Evolutionary conservation across 2,888 invertebrate species (phyloP), one percentile per base, ranked within the genome.

Genomic region (Monochamus alternatus): DNA sequence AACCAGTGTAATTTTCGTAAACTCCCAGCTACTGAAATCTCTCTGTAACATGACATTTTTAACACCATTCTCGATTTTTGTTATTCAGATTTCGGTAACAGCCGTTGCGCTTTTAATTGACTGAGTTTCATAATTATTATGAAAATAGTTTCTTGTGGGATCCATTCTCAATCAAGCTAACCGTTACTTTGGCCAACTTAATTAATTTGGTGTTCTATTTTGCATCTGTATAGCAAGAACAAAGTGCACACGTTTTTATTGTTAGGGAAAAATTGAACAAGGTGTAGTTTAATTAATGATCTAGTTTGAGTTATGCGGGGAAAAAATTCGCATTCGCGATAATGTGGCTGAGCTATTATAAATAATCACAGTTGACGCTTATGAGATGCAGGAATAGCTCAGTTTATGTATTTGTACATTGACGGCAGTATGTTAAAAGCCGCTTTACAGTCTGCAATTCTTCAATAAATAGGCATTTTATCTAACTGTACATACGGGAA

Each of bases 111-210:
- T 47, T 47, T 47, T 47, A 47, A 12, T 47, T 47, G 47, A 47
- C 47, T 12, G 10, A 12, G 51, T 65, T 65, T 65, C 64, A 65
- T 65, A 65, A 65, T 47, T 44, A 51, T 65, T 44, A 30, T 51
- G 51, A 51, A 30, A 51, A 51, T 65, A 65, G 22, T 47, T 51
- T 65, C 47, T 5, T 65, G 22, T 47, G 64, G 51, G 51, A 65
- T 65, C 43, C 47, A 14, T 47, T 12, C 47, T 44, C 30, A 44
- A 51, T 44, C 47, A 51, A 65, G 44, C 47, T 65, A 65, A 65
- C 64, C 30, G 51, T 12, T 65, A 51, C 9, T 47, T 22, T 65
- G 30, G 0, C 44, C 47, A 22, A 43, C 43, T 44, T 64, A 47
- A 65, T 65, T 65, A 65, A 65, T 47, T 65, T 30, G 22, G 10